A percentile compares a stretch with the other conserved stretches of the same genome.
phyloP scores from a whole-genome alignment of 2,113 vertebrate genomes.

The Ardeotis arabs region DNA sequence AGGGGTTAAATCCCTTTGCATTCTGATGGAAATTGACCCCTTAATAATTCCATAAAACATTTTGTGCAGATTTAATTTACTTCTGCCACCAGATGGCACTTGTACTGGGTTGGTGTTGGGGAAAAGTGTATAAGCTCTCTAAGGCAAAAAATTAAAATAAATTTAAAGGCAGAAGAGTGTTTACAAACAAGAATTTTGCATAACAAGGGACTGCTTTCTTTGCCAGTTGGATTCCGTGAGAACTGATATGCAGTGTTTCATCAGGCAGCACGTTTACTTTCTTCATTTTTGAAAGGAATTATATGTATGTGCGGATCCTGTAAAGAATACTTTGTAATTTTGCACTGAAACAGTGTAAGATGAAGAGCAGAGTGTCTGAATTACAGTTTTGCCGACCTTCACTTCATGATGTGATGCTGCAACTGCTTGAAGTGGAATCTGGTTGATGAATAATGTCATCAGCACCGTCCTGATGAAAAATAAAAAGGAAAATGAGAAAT shows the following conservation, averaged over 20 bases:
- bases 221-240: neutral
- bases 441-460: neutral
- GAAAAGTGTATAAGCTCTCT: neutral
- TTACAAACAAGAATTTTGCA: constrained; percentile 50
- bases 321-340: neutral
- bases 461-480: neutral
- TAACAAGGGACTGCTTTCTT: neutral
- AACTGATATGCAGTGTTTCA: neutral
- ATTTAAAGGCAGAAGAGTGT: neutral
- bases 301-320: neutral
- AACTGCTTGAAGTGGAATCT: neutral
- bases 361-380: neutral
- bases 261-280: neutral
- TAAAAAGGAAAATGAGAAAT: neutral
- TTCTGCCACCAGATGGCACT: constrained; percentile 67
- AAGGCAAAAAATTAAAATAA: neutral
- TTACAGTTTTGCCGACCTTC: neutral
- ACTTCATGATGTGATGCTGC: neutral
- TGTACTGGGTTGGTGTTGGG: neutral
- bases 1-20: neutral
- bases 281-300: neutral
- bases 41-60: no score
- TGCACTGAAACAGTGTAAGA: neutral
- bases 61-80: neutral
- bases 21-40: neutral